phyloP scores from a whole-genome alignment of 2,113 vertebrate species.

The Coptodon bakossiorum region DNA sequence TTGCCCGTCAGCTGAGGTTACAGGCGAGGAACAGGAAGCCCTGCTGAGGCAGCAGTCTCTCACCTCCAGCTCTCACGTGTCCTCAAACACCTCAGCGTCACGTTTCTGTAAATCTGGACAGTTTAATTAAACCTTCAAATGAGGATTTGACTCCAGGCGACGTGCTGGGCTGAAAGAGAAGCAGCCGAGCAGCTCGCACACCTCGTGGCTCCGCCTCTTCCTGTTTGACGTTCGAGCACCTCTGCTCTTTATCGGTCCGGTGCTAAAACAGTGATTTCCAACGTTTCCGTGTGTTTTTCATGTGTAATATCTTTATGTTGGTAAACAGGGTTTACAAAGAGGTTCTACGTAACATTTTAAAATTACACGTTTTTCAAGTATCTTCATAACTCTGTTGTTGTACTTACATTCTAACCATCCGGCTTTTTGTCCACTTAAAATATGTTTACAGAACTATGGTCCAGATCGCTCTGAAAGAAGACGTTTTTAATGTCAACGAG shows the following conservation, averaged over 20 bases:
- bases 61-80: not conserved
- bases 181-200: not conserved
- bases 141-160: not conserved
- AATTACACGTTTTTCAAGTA: not conserved
- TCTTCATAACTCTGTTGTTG: not conserved
- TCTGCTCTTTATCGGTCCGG: not conserved
- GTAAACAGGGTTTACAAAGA: not conserved
- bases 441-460: fast-evolving
- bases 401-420: fast-evolving
- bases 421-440: not conserved
- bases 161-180: not conserved
- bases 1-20: not conserved
- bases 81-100: not conserved
- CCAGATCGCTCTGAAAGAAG: not conserved
- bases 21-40: not conserved
- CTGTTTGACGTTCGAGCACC: not conserved
- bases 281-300: not conserved
- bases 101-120: not conserved
- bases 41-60: fast-evolving
- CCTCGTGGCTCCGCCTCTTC: not conserved
- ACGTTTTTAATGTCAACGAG: not conserved
- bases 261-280: not conserved
- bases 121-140: not conserved
- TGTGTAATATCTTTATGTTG: not conserved
- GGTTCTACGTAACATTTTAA: not conserved